phyloP scores from a whole-genome alignment of 1,140 invertebrate genomes.

The Neotoxoptera formosana region DNA sequence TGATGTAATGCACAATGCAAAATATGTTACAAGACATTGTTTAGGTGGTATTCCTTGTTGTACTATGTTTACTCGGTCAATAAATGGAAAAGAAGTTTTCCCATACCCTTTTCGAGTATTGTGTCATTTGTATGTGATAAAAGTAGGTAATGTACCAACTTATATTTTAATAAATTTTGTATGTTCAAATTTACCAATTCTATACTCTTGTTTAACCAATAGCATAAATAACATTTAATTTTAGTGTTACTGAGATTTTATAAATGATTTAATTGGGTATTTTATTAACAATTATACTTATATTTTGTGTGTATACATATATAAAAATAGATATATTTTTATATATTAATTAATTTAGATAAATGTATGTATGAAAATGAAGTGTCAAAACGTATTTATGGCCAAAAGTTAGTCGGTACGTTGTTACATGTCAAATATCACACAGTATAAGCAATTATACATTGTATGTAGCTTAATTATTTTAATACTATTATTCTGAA shows the following conservation, averaged over 20 bases:
- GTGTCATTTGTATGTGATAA: conserved; percentile 23
- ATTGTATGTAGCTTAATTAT: neutral
- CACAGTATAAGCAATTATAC: neutral
- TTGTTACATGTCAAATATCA: neutral
- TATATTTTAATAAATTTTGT: conserved; percentile 33
- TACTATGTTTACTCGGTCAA: conserved; percentile 20
- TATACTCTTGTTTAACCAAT: neutral
- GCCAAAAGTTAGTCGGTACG: neutral
- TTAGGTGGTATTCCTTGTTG: neutral
- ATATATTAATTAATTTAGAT: conserved; percentile 10
- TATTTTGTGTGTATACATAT: neutral
- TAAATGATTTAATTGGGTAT: neutral
- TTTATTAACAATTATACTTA: conserved; percentile 19
- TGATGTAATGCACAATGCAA: neutral
- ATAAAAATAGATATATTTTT: neutral
- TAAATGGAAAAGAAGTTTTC: conserved; percentile 3
- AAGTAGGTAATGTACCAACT: conserved; percentile 11
- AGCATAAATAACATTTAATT: conserved; percentile 19
- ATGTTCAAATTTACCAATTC: conserved; percentile 19
- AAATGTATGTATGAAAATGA: too few relatives aligned
- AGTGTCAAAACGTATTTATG: neutral
- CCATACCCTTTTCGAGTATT: neutral
- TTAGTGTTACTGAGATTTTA: conserved; percentile 17
- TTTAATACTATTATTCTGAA: neutral
- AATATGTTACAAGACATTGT: conserved; percentile 3